phyloP scores from a whole-genome alignment of 1,140 invertebrate genomes.

The Aculops lycopersici region DNA sequence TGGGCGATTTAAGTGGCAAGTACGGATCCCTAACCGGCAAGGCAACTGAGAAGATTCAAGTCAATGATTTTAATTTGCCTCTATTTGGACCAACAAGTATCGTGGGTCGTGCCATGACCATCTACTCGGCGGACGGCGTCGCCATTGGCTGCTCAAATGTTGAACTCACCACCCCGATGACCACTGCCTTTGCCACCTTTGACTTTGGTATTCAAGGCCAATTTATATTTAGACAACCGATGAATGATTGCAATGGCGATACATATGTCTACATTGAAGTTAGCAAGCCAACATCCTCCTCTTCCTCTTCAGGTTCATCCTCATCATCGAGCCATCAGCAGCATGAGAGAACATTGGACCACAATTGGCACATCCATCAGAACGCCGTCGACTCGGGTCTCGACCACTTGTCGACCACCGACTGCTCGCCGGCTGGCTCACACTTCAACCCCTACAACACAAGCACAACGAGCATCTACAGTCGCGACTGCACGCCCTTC shows the following conservation, averaged over 20 bases:
- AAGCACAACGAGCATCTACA: conserved; percentile 10
- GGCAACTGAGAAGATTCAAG: conserved; percentile 1
- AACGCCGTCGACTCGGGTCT: conserved; percentile 28
- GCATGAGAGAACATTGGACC: conserved; percentile 29
- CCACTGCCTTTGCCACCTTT: conserved; percentile 20
- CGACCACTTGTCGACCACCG: conserved; percentile 27
- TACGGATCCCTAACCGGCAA: conserved; percentile 17
- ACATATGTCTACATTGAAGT: conserved; percentile 24
- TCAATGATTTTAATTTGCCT: conserved; percentile 23
- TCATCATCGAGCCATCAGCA: no score
- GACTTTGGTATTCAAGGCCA: conserved; percentile 54
- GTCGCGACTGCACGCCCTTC: conserved; percentile 12
- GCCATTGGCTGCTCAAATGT: conserved; percentile 22
- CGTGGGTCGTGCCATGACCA: conserved; percentile 40
- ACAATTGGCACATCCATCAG: conserved; percentile 29
- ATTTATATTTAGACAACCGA: conserved; percentile 44
- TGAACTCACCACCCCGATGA: conserved; percentile 11
- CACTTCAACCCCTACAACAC: conserved; percentile 49
- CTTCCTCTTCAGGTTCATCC: not conserved
- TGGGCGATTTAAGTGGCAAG: conserved; percentile 65
- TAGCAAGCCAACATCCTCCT: conserved; percentile 24
- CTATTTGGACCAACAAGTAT: conserved; percentile 43
- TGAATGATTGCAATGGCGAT: conserved; percentile 39
- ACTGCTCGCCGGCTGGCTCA: conserved; percentile 39
- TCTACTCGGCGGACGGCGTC: conserved; percentile 22